These are phyloP conservation scores for Tachina lurida DNA, from an alignment of 2,888 invertebrate genomes.

Conservation along the genomic window DNA sequence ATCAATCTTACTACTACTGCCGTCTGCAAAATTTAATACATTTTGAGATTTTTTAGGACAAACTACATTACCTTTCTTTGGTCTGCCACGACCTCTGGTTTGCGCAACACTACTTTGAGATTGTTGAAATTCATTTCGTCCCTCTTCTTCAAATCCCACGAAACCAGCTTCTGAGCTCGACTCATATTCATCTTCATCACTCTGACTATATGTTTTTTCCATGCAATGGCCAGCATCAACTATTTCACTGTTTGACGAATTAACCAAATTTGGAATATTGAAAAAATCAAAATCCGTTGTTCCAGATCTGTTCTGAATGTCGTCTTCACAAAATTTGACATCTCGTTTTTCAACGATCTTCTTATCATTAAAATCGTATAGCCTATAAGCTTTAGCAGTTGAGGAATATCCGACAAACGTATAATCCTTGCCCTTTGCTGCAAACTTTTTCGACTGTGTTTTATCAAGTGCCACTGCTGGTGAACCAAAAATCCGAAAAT, in stretches of 20 bases:
- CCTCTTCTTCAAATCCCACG: no score
- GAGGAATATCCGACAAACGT: not conserved
- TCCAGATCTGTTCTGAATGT: not conserved
- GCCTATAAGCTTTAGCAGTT: no score
- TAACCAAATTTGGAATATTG: not conserved
- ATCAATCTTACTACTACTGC: not conserved
- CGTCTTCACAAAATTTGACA: slow-evolving; percentile 6
- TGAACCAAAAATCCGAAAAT: slow-evolving; percentile 67
- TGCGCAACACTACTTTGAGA: no score
- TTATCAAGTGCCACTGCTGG: slow-evolving; percentile 54
- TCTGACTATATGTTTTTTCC: not conserved
- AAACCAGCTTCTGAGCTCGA: no score
- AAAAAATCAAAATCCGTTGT: not conserved
- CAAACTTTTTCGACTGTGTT: slow-evolving; percentile 44
- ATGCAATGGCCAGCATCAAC: not conserved
- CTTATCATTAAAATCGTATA: not conserved
- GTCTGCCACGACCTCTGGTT: no score
- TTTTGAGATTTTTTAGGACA: no score
- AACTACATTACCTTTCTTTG: no score
- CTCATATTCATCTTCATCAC: no score
- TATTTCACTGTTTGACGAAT: not conserved
- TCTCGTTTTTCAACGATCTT: slow-evolving; percentile 5
- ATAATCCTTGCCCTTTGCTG: slow-evolving; percentile 51
- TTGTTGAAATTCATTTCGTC: no score
- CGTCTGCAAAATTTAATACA: no score